Evolutionary conservation across 2,888 invertebrate species (phyloP).

Genomic region (Lithosia quadra): DNA sequence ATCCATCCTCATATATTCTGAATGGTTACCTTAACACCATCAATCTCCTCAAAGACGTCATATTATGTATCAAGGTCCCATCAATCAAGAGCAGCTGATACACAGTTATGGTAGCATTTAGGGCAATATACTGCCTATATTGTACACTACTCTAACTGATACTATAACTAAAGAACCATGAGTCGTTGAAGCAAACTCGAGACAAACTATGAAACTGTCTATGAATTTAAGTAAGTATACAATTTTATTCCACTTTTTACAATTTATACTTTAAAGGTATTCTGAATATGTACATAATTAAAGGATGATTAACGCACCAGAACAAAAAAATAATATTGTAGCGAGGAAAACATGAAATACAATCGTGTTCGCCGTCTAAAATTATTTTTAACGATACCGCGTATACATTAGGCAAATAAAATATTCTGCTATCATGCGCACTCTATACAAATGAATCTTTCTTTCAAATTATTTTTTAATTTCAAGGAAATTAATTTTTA

Average conservation of each 20-base stretch:
- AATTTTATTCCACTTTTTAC: no score
- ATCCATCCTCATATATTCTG: conserved; percentile 50
- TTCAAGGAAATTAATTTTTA: not conserved
- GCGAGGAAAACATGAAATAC: not conserved
- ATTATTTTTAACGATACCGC: not conserved
- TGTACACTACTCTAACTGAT: not conserved
- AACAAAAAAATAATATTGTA: not conserved
- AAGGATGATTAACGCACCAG: not conserved
- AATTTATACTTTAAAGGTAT: not conserved
- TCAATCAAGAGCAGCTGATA: conserved; percentile 76
- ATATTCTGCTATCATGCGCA: not conserved
- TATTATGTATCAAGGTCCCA: conserved; percentile 65
- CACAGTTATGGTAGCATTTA: conserved; percentile 20
- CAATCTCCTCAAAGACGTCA: conserved; percentile 62
- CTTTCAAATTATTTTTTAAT: not conserved
- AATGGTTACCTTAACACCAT: conserved; percentile 57
- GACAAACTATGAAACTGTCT: not conserved
- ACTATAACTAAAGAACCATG: no score
- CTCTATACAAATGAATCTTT: not conserved
- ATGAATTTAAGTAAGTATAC: not conserved
- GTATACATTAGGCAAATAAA: conserved; percentile 1
- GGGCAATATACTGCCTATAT: not conserved
- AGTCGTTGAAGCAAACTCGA: not conserved
- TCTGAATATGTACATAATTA: not conserved
- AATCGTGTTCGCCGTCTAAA: not conserved